Evolutionary conservation across 2,888 invertebrate species (phyloP), one percentile per base, ranked within the genome.

Genomic region (Thecocarcelia acutangulata): DNA sequence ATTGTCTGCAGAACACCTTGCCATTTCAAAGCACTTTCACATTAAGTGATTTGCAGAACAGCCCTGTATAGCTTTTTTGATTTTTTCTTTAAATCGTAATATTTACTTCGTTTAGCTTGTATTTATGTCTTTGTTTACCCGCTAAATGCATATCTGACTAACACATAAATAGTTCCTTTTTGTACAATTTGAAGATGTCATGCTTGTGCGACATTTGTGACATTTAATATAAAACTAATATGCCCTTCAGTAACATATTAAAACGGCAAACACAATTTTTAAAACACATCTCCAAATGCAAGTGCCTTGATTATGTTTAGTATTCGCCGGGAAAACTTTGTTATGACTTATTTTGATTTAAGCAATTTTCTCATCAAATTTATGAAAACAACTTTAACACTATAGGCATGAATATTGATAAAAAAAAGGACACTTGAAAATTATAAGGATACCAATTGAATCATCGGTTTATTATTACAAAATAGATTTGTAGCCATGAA

Each of bases 381-480:
- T 37, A 21, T 24, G n/a, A n/a, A 70, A 56, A 44, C 50, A 44
- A 33, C 50, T 66, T 59, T 52, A 64, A 69, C 68, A 69, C 69
- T 64, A 44, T 42, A 33, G 15, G 9, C 48, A 15, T 33, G 9
- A 50, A 40, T 52, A 19, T 46, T 33, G 52, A 59, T 42, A 13
- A 52, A 42, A 40, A 40, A 48, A n/a, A n/a, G n/a, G n/a, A n/a
- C 64, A 59, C 74, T 82, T 82, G 19, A 58, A 58, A 69, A 46
- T 74, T 82, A 64, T 81, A 37, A 50, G 40, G 37, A 61, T 64
- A 74, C 74, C 68, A 77, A 82, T 82, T 82, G 77, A 82, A 78
- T 78, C 64, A 82, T 74, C 58, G 74, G 77, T 74, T 77, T 82
- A 64, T 74, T 52, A 66, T 77, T 82, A 74, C 77, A 11, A 61